A percentile compares a stretch with the other conserved stretches of the same genome.
phyloP scores from a whole-genome alignment of 2,797 vertebrate species.

The Manis javanica region DNA sequence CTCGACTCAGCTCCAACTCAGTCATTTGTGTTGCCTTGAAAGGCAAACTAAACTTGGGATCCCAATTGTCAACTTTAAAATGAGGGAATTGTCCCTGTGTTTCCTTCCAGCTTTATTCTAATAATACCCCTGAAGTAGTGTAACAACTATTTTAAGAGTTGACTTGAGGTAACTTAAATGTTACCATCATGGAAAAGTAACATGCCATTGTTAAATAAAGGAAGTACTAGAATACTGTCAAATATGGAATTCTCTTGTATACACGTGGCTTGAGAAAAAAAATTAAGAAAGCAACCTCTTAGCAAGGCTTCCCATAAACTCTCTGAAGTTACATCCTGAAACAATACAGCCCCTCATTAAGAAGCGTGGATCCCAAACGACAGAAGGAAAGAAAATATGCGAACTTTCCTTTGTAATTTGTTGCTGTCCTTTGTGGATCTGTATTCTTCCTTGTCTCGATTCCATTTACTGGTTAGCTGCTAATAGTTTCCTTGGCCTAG shows the following conservation, averaged over 20 bases:
- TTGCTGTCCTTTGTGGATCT: neutral
- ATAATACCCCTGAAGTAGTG: constrained; percentile 11
- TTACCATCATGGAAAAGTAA: constrained; percentile 58
- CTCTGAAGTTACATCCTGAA: constrained; percentile 44
- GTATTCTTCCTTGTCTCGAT: neutral
- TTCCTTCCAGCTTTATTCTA: constrained; percentile 60
- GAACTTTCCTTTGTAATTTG: neutral
- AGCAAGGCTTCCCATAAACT: constrained; percentile 18
- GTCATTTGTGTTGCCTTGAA: neutral
- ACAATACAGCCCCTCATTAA: constrained; percentile 33
- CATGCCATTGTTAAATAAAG: constrained; percentile 66
- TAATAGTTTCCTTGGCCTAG: neutral
- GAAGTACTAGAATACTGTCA: constrained; percentile 46
- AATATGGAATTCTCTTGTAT: constrained; percentile 53
- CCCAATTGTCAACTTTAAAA: neutral
- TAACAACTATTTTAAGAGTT: constrained; percentile 61
- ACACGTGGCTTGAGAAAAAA: neutral
- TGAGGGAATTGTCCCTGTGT: neutral
- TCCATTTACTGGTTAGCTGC: constrained; percentile 18
- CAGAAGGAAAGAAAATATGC: neutral
- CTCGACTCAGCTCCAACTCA: neutral
- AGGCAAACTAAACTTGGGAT: neutral
- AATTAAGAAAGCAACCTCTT: neutral
- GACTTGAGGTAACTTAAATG: constrained; percentile 33
- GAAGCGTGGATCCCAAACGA: neutral